Base-by-base conservation (phyloP, 1,140 invertebrate species). In the Eubasilissa regina region DNA sequence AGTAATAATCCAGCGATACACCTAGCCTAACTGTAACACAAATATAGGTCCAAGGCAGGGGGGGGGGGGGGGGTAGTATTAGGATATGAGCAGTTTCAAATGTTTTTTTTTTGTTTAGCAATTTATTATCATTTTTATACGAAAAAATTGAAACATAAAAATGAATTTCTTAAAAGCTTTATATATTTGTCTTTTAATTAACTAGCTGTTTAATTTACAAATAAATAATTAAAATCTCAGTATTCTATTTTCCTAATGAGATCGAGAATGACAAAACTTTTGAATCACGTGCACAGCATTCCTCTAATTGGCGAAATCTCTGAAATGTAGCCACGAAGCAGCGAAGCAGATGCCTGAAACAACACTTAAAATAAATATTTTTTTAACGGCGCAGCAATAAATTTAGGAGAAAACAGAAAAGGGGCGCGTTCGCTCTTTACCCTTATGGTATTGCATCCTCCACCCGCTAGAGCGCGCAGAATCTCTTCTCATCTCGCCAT, bases 321-420 rank as follows among this genome's bases (percentile, higher is more conserved):
- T n/a, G n/a, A 35, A 35, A 66, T 66, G 62, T n/a, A 64, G 19
- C 44, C n/a, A 25, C 12, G 51, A 48, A 70, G 19, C 66, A 70
- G 45, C 47, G 25, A 19, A 70, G 47, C 48, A 48, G 51, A 70
- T 25, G 66, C 66, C 66, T 25, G 48, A 51, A 51, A 47, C 17
- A 51, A 48, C 45, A 70, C 51, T 51, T 70, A 70, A 70, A 70
- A 21, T 70, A 47, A 51, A 17, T 13, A 70, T 70, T 70, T 70
- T 68, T 70, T 70, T 70, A n/a, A 51, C 66, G 47, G 66, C 66
- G 11, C 45, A 13, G 66, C 66, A 48, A 70, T 70, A 70, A 70
- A 70, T 70, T 70, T 48, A 7, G 19, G 66, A 48, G 11, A 47
- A 70, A 70, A 70, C 45, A 70, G 66, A 70, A 53, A 70, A 70